These are phyloP conservation scores for Argyrosomus regius DNA, from an alignment of 2,797 vertebrate genomes.

Conservation along the genomic window DNA sequence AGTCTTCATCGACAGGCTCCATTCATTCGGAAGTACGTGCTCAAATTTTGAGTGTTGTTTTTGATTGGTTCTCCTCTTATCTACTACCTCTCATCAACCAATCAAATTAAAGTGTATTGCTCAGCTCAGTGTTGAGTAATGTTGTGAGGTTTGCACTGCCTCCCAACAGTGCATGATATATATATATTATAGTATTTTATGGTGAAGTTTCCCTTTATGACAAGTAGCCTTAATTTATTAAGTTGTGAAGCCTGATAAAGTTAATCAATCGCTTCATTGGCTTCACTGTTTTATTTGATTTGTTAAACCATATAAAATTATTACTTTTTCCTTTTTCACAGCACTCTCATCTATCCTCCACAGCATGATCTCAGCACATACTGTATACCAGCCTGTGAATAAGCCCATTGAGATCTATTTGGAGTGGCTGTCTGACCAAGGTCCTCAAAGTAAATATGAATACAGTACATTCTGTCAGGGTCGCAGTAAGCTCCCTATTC, in stretches of 20 bases:
- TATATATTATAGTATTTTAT: neutral
- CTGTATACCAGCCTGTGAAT: constrained; percentile 49
- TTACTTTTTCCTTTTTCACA: constrained; percentile 24
- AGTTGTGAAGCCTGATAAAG: neutral
- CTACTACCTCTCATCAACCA: too few species aligned
- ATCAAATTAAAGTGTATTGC: too few species aligned
- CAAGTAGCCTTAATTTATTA: neutral
- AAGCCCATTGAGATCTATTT: constrained; percentile 63
- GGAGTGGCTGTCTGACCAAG: constrained; percentile 69
- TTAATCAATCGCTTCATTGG: neutral
- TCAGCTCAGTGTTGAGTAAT: too few species aligned
- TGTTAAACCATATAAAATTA: neutral
- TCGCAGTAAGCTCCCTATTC: constrained; percentile 77
- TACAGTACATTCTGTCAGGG: constrained; percentile 77
- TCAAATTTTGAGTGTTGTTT: too few species aligned
- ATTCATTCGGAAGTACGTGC: too few species aligned
- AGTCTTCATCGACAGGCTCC: too few species aligned
- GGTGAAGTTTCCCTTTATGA: neutral
- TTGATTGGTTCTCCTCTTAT: too few species aligned
- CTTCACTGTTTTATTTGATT: neutral
- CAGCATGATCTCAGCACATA: constrained; percentile 47
- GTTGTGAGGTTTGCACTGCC: too few species aligned
- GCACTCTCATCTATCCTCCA: constrained; percentile 12
- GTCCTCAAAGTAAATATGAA: constrained; percentile 79
- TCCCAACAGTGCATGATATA: too few species aligned